Base-by-base conservation (phyloP, 1,140 invertebrate genomes). In the Drosophila cardini region DNA sequence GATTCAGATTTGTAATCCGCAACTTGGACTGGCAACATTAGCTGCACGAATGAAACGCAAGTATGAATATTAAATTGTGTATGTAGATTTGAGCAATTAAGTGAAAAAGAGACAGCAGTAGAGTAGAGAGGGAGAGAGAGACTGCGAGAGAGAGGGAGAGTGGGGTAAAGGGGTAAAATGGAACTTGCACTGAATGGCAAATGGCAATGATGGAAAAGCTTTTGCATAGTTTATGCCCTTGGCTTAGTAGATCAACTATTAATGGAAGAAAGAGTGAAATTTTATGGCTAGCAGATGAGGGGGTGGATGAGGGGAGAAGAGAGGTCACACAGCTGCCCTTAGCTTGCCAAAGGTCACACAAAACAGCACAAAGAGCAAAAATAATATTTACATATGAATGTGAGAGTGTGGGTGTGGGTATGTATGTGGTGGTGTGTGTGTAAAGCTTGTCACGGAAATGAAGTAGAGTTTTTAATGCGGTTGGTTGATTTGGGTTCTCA, bases 31-130 rank as follows among this genome's bases (percentile, higher is more conserved):
- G n/a, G 30, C 74, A 55, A 85, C 77, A 85, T 85, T 85, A 85
- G 81, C 77, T 70, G 62, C 81, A 78, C 79, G 82, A 83, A 69
- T 86, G 82, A 69, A 81, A 78, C 81, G 82, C 83, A 87, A 86
- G 83, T 89, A 86, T 86, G 83, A 86, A 86, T 86, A 86, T 86
- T 86, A 86, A 86, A 87, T 86, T 83, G 76, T 89, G 72, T 82
- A 81, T 87, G 69, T 68, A 79, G 76, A 83, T 80, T 76, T 85
- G 82, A 86, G 78, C 72, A 86, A 81, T 86, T 69, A 64, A 57
- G 57, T 68, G 77, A 36, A 45, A 52, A 53, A 70, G 61, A 75
- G 71, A 38, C 15, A 78, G 52, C 60, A 38, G 21, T 4, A 79
- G 9, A 64, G 11, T 13, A 55, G 40, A 57, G 18, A 58, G 40